A percentile compares a stretch with the other conserved stretches of the same genome.
Evolutionary conservation across 2,113 vertebrate genomes (phyloP).

Genomic region (Epinephelus moara): DNA sequence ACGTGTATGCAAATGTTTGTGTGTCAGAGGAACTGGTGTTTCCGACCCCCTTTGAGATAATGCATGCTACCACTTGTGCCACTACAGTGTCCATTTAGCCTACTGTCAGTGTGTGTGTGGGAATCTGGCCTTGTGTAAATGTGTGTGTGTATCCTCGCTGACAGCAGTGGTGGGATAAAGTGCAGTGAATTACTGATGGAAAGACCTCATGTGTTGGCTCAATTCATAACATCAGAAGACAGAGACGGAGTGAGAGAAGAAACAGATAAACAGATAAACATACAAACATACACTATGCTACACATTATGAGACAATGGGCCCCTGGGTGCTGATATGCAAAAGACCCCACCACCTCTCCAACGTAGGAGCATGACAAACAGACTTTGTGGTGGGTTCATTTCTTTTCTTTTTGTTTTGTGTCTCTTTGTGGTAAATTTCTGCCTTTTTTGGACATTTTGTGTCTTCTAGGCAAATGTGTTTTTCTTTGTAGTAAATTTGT

Average conservation of each 20-base stretch:
- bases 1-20: slow-evolving; percentile 31
- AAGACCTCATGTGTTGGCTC: slow-evolving; percentile 53
- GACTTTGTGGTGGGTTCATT: too few species aligned
- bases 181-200: slow-evolving; percentile 60
- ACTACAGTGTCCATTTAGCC: slow-evolving; percentile 57
- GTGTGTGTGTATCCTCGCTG: background rate
- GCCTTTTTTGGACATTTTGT: too few species aligned
- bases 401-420: too few species aligned
- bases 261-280: slow-evolving; percentile 7
- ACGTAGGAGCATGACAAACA: too few species aligned
- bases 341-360: too few species aligned
- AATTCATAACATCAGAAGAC: slow-evolving; percentile 36
- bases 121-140: slow-evolving; percentile 18
- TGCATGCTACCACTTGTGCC: slow-evolving; percentile 45
- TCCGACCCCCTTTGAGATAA: slow-evolving; percentile 59
- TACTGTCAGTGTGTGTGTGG: slow-evolving; percentile 30
- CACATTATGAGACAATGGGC: too few species aligned
- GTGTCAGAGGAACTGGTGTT: slow-evolving; percentile 55
- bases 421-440: too few species aligned
- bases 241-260: slow-evolving; percentile 15
- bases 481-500: too few species aligned
- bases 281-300: background rate
- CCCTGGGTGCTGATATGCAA: too few species aligned
- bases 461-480: too few species aligned
- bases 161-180: slow-evolving; percentile 38